Conservation (phyloP, 2,113 vertebrate genomes). For the Pantherophis guttatus region DNA sequence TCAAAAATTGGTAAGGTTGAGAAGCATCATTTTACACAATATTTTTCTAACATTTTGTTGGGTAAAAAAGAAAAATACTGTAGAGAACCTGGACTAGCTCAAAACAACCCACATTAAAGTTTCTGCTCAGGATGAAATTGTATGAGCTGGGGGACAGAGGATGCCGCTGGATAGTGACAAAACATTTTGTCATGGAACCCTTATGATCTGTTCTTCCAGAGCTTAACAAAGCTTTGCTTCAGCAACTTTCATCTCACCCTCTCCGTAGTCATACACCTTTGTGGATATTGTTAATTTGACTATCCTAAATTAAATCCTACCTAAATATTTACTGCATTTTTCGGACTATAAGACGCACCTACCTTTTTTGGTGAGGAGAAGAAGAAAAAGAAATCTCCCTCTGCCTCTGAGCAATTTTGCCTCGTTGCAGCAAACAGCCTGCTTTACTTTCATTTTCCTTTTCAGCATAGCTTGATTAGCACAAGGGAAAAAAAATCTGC, state of each 20-base stretch:
- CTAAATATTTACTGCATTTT: not conserved
- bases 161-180: not conserved
- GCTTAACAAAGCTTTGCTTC: not conserved
- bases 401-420: too few species aligned
- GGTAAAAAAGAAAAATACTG: not conserved
- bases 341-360: too few species aligned
- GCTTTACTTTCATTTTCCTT: too few species aligned
- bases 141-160: not conserved
- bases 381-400: too few species aligned
- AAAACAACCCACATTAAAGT: conserved; percentile 26
- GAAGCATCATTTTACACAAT: not conserved
- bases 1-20: not conserved
- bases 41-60: not conserved
- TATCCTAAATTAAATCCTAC: not conserved
- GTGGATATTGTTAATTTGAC: not conserved
- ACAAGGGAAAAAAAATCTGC: too few species aligned
- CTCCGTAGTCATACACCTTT: not conserved
- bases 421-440: too few species aligned
- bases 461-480: too few species aligned
- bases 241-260: not conserved
- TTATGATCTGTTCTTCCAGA: not conserved
- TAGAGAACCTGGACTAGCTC: not conserved
- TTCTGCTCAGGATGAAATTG: not conserved
- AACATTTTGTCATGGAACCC: not conserved
- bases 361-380: too few species aligned